Conservation (phyloP, 2,888 invertebrate genomes). For the Neoaliturus tenellus region DNA sequence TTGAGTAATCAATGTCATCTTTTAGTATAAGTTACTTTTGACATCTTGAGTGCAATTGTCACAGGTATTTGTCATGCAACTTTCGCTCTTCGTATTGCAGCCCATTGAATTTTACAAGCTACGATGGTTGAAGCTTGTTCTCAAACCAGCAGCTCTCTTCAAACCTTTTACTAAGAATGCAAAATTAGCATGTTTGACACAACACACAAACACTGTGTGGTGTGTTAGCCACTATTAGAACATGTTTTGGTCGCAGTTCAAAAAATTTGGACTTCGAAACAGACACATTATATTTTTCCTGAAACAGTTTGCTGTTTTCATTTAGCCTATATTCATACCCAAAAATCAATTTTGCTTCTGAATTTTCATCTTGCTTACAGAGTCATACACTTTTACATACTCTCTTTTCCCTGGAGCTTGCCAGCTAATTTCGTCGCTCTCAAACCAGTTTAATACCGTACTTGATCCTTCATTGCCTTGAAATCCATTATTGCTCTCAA, state of each 20-base stretch:
- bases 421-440: slow-evolving; percentile 26
- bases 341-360: slow-evolving; percentile 26
- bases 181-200: slow-evolving; percentile 27
- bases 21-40: slow-evolving; percentile 32
- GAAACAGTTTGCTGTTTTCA: slow-evolving; percentile 2
- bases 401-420: slow-evolving; percentile 15
- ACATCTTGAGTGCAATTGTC: slow-evolving; percentile 14
- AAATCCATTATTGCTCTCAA: too few relatives aligned
- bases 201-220: slow-evolving; percentile 39
- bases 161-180: slow-evolving; percentile 25
- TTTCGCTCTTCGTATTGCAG: slow-evolving; percentile 28
- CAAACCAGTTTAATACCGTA: slow-evolving; percentile 16
- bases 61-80: slow-evolving; percentile 30
- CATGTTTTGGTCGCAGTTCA: slow-evolving; percentile 16
- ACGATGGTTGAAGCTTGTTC: slow-evolving; percentile 32
- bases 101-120: slow-evolving; percentile 29
- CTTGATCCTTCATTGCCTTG: too few relatives aligned
- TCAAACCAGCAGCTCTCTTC: slow-evolving; percentile 13
- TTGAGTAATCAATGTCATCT: slow-evolving; percentile 13
- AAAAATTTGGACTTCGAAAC: slow-evolving; percentile 33
- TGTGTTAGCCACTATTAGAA: slow-evolving; percentile 5
- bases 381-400: background rate
- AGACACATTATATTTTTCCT: background rate
- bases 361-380: slow-evolving; percentile 14
- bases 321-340: background rate